Evolutionary conservation across 1,140 invertebrate species (phyloP).

Genomic region (Pseudomyrmex gracilis): DNA sequence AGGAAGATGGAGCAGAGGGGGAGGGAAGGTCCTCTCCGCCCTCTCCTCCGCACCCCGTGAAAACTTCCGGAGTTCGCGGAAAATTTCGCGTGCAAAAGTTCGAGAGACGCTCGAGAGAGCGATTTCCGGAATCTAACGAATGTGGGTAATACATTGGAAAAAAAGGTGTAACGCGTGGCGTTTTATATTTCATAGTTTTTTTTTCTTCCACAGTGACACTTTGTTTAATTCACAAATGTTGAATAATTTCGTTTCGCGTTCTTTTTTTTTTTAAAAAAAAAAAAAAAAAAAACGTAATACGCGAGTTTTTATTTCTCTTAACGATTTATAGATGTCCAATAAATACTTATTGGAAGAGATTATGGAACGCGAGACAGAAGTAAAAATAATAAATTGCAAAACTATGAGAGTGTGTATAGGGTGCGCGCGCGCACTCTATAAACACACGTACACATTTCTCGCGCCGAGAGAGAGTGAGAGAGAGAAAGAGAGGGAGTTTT

Average conservation of each 20-base stretch:
- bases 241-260: too few relatives aligned
- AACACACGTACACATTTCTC: background rate
- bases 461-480: background rate
- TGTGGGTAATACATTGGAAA: conserved; percentile 27
- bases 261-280: too few relatives aligned
- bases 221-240: too few relatives aligned
- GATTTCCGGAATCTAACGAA: conserved; percentile 31
- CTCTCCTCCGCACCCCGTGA: conserved; percentile 13
- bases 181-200: background rate
- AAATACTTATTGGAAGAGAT: background rate
- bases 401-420: too few relatives aligned
- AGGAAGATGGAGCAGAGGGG: too few relatives aligned
- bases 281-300: too few relatives aligned
- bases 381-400: background rate
- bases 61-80: conserved; percentile 32
- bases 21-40: too few relatives aligned
- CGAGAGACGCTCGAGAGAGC: conserved; percentile 8
- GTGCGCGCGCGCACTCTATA: too few relatives aligned
- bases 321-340: background rate
- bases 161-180: background rate
- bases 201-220: background rate
- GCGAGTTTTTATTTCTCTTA: too few relatives aligned
- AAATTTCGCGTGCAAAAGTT: conserved; percentile 43
- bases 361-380: background rate
- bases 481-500: too few relatives aligned